phyloP scores from a whole-genome alignment of 1,140 invertebrate species.

The Leptinotarsa defecta region DNA sequence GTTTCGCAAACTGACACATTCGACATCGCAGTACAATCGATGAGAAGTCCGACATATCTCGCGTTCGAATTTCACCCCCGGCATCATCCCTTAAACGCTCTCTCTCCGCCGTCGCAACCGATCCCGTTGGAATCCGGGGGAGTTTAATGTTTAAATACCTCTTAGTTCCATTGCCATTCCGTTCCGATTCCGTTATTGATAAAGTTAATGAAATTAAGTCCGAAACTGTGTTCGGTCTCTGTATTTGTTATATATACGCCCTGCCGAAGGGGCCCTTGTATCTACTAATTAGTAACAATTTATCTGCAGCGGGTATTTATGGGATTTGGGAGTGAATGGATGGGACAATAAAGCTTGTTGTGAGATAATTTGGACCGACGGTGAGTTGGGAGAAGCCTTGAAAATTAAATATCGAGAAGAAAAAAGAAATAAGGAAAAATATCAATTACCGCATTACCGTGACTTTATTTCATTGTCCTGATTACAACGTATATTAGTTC shows the following conservation, averaged over 20 bases:
- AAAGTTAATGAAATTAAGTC: slow-evolving; percentile 45
- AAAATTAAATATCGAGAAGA: too few species aligned
- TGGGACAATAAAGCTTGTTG: slow-evolving; percentile 22
- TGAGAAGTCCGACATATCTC: neutral
- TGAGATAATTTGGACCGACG: neutral
- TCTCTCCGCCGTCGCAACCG: neutral
- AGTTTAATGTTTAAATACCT: slow-evolving; percentile 33
- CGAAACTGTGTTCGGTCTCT: slow-evolving; percentile 23
- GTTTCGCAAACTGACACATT: neutral
- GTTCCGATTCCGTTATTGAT: slow-evolving; percentile 37
- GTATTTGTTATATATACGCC: slow-evolving; percentile 15
- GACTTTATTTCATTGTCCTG: too few species aligned
- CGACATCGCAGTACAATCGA: neutral
- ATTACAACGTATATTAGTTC: too few species aligned
- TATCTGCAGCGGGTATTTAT: slow-evolving; percentile 30
- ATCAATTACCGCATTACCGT: too few species aligned
- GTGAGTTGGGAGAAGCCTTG: neutral
- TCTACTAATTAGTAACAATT: slow-evolving; percentile 41
- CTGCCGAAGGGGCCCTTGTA: slow-evolving; percentile 17
- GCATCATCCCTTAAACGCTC: slow-evolving; percentile 11
- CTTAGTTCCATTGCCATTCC: slow-evolving; percentile 35
- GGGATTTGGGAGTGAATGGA: slow-evolving; percentile 20
- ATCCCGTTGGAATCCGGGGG: slow-evolving; percentile 28
- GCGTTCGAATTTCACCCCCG: neutral
- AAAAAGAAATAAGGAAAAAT: too few species aligned